These are phyloP conservation scores for Drosophila eugracilis DNA, from an alignment of 1,140 invertebrate species.

Conservation along the genomic window DNA sequence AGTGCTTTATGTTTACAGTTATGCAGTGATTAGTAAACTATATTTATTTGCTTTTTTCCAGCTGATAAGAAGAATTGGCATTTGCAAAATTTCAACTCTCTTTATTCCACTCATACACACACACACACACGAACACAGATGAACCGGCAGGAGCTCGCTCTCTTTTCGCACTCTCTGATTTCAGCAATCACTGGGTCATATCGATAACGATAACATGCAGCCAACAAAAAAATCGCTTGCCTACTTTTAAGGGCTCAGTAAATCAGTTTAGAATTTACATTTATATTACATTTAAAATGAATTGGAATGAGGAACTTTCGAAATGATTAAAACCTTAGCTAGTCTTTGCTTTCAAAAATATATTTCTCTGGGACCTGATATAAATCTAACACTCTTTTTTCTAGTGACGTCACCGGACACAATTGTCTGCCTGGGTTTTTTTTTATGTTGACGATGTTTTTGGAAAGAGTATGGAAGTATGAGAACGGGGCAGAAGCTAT, in stretches of 20 bases:
- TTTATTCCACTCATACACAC: conserved; percentile 1
- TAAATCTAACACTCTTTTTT: too few species aligned
- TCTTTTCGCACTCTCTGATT: conserved; percentile 11
- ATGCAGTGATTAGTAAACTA: not conserved
- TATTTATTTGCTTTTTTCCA: not conserved
- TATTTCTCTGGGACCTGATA: not conserved
- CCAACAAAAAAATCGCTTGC: conserved; percentile 13
- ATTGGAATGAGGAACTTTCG: not conserved
- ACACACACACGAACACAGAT: too few species aligned
- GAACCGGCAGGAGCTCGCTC: conserved; percentile 21
- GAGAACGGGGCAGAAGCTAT: not conserved
- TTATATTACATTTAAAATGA: not conserved
- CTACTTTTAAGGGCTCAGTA: conserved; percentile 6
- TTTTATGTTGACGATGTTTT: conserved; percentile 30
- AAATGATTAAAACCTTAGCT: not conserved
- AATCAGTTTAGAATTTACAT: conserved; percentile 17
- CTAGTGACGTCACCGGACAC: conserved; percentile 36
- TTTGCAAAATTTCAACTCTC: conserved; percentile 17
- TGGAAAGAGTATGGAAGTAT: conserved; percentile 13
- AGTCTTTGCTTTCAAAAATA: too few species aligned
- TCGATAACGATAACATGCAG: conserved; percentile 13
- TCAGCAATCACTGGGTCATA: conserved; percentile 12
- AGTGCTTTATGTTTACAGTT: not conserved
- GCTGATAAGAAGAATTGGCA: conserved; percentile 18
- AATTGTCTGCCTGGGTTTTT: conserved; percentile 20